Base-by-base conservation (phyloP, 2,113 vertebrate species). In the Carettochelys insculpta region DNA sequence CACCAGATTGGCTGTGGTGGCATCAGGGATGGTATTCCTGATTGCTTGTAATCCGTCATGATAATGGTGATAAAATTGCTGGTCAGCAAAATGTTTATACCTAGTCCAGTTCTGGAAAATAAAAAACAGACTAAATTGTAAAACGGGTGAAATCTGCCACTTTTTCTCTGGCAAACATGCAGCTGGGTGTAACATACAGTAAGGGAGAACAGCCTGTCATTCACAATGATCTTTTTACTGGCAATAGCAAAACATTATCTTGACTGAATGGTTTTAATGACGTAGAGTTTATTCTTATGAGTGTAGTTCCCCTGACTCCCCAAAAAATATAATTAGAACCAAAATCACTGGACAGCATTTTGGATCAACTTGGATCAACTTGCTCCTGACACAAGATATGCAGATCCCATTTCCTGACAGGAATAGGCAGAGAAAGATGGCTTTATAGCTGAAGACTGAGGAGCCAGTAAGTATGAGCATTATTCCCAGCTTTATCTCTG, bases 61-160 rank as follows among this genome's bases (percentile, higher is more conserved):
- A 1, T 76, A 51, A 38, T n/a, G 53, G 0, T 38, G 68, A 14
- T 27, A 5, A 31, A 43, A 11, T 4, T 31, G 11, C 6, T 8
- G 9, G 1, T 12, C 41, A 12, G 16, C 11, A 8, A 58, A 45
- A 19, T 41, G 34, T 45, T 48, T 13, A 45, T 52, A 54, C 38
- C 10, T 9, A 41, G 48, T 56, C 1, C 6, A 2, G 25, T 52
- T 77, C 48, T 52, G 29, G n/a, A 77, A 51, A 76, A 58, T 11
- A 4, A 8, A 34, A 24, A n/a, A 6, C 29, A 5, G 9, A 71
- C 5, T 8, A 48, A 54, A 8, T 50, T 51, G 12, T 20, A 45
- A 22, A 27, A 45, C 52, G 29, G 53, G 16, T 41, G 78, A 85
- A 56, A 53, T n/a, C 47, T 48, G 25, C 24, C 20, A 45, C 19